Evolutionary conservation across 2,113 vertebrate genomes (phyloP).

Genomic region (Anguilla japonica): DNA sequence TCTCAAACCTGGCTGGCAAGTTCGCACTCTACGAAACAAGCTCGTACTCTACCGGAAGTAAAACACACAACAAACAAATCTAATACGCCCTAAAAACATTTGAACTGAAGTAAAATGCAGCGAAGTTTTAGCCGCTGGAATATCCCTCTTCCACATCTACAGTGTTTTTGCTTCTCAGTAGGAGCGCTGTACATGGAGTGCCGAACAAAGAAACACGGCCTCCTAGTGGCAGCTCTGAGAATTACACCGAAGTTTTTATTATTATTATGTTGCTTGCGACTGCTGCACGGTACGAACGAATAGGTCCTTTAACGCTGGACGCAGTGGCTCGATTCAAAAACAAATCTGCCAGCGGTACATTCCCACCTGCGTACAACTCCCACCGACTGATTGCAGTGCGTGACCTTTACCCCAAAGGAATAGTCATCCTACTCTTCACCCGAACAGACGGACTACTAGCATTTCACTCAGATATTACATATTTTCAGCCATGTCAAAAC

Average conservation of each 20-base stretch:
- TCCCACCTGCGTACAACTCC: not conserved
- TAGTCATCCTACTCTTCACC: not conserved
- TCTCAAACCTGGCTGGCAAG: not conserved
- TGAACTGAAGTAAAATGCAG: not conserved
- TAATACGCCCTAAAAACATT: not conserved
- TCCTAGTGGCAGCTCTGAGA: slow-evolving; percentile 10
- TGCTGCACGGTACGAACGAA: not conserved
- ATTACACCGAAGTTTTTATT: not conserved
- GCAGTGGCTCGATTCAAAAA: not conserved
- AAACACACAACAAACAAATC: not conserved
- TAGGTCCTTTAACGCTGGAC: not conserved
- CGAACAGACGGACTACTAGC: not conserved
- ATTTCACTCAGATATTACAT: not conserved
- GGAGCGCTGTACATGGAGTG: not conserved
- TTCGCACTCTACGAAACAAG: not conserved
- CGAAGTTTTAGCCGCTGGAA: not conserved
- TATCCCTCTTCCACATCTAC: not conserved
- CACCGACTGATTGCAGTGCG: not conserved
- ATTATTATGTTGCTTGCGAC: not conserved
- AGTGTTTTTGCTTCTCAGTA: not conserved
- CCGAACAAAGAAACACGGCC: slow-evolving; percentile 11
- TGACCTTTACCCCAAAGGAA: not conserved
- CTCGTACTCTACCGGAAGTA: not conserved
- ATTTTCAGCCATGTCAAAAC: not conserved
- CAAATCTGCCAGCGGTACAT: not conserved